Percentiles rank a stretch among this genome's conserved stretches.
Conservation (phyloP, 2,888 invertebrate genomes). For the Ctena decussata region DNA sequence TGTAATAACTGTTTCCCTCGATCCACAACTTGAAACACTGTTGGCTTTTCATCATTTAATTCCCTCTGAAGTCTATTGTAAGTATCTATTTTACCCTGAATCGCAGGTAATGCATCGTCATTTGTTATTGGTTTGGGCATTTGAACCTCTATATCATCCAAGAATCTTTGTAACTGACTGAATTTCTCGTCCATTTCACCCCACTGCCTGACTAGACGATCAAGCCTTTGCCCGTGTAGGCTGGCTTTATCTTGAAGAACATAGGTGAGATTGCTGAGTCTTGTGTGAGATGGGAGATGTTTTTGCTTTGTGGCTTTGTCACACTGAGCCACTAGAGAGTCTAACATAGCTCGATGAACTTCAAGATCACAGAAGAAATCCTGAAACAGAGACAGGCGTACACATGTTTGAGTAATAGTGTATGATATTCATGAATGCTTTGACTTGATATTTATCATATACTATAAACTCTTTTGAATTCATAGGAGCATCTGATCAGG, state of each 20-base stretch:
- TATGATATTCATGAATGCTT: too few relatives aligned
- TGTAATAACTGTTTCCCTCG: conserved; percentile 83
- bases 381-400: too few relatives aligned
- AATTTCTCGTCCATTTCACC: conserved; percentile 78
- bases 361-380: conserved; percentile 85
- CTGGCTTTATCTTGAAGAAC: conserved; percentile 83
- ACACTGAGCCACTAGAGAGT: conserved; percentile 80
- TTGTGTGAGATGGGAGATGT: conserved; percentile 74
- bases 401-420: too few relatives aligned
- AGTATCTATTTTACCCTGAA: conserved; percentile 77
- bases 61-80: conserved; percentile 80
- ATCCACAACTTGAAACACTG: conserved; percentile 82
- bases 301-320: conserved; percentile 76
- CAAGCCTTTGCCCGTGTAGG: conserved; percentile 81
- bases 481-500: too few relatives aligned
- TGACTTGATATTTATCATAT: too few relatives aligned
- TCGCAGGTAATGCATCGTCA: conserved; percentile 75
- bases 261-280: conserved; percentile 77
- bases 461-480: too few relatives aligned
- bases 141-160: conserved; percentile 69
- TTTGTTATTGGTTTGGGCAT: conserved; percentile 74
- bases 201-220: conserved; percentile 82
- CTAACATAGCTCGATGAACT: conserved; percentile 84
- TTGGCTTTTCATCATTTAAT: conserved; percentile 80
- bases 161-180: conserved; percentile 66